A percentile compares a stretch with the other conserved stretches of the same genome.
These are phyloP conservation scores for Hippoglossus stenolepis DNA, from an alignment of 2,113 vertebrate genomes.

Conservation along the genomic window DNA sequence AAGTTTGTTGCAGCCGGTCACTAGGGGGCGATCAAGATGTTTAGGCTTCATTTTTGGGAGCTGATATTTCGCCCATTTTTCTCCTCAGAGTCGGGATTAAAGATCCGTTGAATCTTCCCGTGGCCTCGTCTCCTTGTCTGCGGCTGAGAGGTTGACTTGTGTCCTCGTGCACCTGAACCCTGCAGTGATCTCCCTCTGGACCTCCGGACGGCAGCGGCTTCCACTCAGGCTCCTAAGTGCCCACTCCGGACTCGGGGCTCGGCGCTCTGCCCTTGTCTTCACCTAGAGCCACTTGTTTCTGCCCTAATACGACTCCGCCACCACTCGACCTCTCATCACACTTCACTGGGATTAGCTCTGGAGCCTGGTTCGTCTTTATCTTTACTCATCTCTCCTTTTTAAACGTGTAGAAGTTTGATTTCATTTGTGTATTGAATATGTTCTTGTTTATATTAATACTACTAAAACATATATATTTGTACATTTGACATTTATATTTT, in stretches of 20 bases:
- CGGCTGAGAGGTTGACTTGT: constrained; percentile 14
- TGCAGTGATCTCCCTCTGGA: constrained; percentile 57
- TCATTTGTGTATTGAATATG: too few species aligned
- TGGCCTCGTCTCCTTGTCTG: constrained; percentile 4
- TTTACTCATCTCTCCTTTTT: not conserved
- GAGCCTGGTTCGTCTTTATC: too few species aligned
- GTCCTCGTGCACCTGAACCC: constrained; percentile 51
- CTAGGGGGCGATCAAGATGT: too few species aligned
- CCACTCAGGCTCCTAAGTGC: constrained; percentile 55
- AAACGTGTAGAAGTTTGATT: too few species aligned
- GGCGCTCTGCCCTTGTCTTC: constrained; percentile 9
- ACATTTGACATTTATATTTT: too few species aligned
- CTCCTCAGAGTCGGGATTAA: not conserved
- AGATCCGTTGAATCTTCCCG: not conserved
- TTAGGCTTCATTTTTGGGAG: too few species aligned
- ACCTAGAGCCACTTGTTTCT: constrained; percentile 42
- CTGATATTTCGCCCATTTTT: too few species aligned
- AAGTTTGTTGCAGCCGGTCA: too few species aligned
- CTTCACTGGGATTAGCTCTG: not conserved
- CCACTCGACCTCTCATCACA: not conserved
- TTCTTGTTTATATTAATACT: too few species aligned
- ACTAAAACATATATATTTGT: too few species aligned
- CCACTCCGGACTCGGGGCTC: not conserved
- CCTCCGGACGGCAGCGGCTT: constrained; percentile 21
- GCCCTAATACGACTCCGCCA: constrained; percentile 3